These are phyloP conservation scores for Anastatus disparis DNA, from an alignment of 1,140 invertebrate species.

Conservation along the genomic window DNA sequence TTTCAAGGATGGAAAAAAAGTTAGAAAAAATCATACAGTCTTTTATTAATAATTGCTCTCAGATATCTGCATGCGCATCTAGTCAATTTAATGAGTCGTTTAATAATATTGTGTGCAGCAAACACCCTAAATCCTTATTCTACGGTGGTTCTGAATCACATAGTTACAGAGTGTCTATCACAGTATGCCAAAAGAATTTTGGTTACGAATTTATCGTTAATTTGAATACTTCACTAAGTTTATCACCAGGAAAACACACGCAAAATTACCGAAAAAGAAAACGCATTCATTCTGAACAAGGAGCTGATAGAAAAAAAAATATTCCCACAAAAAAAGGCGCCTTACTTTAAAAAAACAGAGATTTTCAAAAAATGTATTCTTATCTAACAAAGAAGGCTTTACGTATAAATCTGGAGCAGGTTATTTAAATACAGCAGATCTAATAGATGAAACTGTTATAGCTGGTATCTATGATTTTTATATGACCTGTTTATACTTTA, in stretches of 20 bases:
- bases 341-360: constrained; percentile 23
- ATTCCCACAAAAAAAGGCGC: constrained; percentile 19
- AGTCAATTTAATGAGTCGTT: constrained; percentile 33
- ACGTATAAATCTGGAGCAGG: constrained; percentile 34
- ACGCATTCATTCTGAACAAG: neutral
- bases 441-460: constrained; percentile 27
- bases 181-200: constrained; percentile 35
- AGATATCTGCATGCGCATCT: constrained; percentile 31
- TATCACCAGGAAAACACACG: constrained; percentile 36
- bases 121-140: too few relatives aligned
- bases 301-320: neutral
- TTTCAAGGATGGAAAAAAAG: constrained; percentile 19
- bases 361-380: constrained; percentile 1
- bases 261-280: constrained; percentile 18
- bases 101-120: too few relatives aligned
- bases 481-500: neutral
- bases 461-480: neutral
- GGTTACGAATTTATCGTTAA: constrained; percentile 24
- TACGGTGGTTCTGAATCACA: too few relatives aligned
- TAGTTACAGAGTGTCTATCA: too few relatives aligned
- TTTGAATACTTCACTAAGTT: constrained; percentile 13
- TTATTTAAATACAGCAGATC: constrained; percentile 25
- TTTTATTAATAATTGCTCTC: constrained; percentile 1
- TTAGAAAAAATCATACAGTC: constrained; percentile 30
- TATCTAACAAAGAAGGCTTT: constrained; percentile 32